Base-by-base conservation (phyloP, 2,113 vertebrate species). In the Gobius niger region DNA sequence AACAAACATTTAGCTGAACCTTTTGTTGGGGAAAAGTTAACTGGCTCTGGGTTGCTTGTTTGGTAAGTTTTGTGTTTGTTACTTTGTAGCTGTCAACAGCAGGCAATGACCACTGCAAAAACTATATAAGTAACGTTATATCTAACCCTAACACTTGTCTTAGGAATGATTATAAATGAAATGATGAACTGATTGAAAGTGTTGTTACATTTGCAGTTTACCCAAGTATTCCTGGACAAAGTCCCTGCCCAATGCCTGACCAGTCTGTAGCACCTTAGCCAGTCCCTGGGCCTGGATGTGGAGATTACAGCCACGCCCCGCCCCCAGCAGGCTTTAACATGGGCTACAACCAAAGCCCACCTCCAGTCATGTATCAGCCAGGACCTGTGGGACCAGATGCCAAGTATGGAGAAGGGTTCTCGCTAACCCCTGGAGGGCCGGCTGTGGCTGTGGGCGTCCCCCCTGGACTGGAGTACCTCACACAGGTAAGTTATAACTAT, bases 391-490 rank as follows among this genome's bases (percentile, higher is more conserved):
- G 65, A 47, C 74, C 67, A 53, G 73, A 62, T 14, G 75, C 44
- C 0, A 76, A 84, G 19, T 84, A 78, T 0, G 80, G 79, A 0
- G 70, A 67, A 41, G 84, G 54, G 0, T 77, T 90, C 15, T 65
- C 86, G 5, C 65, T 88, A 4, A 78, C 88, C 1, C 75, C 77
- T 0, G 44, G 44, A 0, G 50, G 7, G 46, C 18, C 77, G 0
- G 68, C 67, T 9, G 42, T 90, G 47, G 64, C 91, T 6, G 85
- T 91, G 0, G 94, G 94, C 0, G 90, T 94, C 15, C 94, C 94
- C 9, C 87, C 92, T 0, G 94, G 94, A 8, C 91, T 96, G 0
- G 95, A 95, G 70, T 95, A 95, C 84, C 92, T 95, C 63, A 85
- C 90, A 34, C 95, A 95, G 94, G 95, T 95, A 74, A 67, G 19